Conservation (phyloP, 2,113 vertebrate species). For the Microcebus ravelobensis region DNA sequence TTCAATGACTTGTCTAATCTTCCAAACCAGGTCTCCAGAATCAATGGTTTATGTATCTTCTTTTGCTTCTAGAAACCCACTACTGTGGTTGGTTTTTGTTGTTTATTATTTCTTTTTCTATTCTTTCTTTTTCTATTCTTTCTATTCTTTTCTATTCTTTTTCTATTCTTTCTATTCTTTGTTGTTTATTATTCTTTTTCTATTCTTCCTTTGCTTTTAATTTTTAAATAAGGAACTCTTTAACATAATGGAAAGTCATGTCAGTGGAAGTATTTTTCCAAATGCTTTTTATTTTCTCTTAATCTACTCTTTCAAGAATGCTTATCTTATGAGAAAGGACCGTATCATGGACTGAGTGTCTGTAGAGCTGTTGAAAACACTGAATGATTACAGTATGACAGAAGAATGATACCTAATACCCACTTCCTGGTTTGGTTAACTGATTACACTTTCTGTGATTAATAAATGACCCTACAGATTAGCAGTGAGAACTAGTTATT, state of each 20-base stretch:
- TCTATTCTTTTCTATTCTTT: too few species aligned
- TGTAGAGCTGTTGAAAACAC: constrained; percentile 59
- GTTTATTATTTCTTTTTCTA: not conserved
- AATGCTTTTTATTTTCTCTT: constrained; percentile 60
- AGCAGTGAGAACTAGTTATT: constrained; percentile 27
- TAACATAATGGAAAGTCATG: constrained; percentile 39
- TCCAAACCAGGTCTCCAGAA: not conserved
- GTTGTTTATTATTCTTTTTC: not conserved
- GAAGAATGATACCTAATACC: constrained; percentile 25
- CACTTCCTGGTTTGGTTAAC: constrained; percentile 28
- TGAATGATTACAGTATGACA: constrained; percentile 49
- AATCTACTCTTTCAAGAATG: constrained; percentile 48
- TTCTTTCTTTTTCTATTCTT: not conserved
- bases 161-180: constrained; percentile 14
- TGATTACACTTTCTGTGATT: constrained; percentile 29
- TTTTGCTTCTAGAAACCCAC: not conserved
- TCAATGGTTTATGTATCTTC: not conserved
- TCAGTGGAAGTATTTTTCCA: constrained; percentile 31
- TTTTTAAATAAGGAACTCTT: not conserved
- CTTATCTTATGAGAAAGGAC: constrained; percentile 56
- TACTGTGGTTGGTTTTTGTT: not conserved
- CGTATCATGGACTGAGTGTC: constrained; percentile 44
- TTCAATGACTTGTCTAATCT: not conserved
- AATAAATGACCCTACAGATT: constrained; percentile 43
- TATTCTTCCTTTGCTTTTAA: not conserved